Conservation (phyloP, 2,113 vertebrate species). For the Eurystomus gularis region DNA sequence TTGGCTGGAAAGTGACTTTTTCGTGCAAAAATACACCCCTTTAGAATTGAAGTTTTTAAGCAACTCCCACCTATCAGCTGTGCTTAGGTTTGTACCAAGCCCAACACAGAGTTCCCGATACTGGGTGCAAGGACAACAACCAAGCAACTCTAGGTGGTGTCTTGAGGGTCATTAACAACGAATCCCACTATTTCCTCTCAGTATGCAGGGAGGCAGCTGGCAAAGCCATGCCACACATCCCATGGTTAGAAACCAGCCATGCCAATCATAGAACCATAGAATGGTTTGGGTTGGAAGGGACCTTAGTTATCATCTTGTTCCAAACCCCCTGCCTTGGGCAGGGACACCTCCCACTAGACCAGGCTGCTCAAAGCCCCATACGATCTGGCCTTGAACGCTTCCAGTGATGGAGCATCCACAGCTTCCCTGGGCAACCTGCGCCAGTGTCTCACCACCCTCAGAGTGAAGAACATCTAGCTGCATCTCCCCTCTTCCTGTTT, state of each 20-base stretch:
- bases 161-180: not conserved
- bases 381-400: not conserved
- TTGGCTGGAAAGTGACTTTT: not conserved
- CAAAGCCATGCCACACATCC: fast-evolving
- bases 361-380: not conserved
- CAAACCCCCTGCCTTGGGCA: not conserved
- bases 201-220: not conserved
- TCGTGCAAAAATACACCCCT: not conserved
- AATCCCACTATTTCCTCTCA: not conserved
- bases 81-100: not conserved
- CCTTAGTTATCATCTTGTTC: not conserved
- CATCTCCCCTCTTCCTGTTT: not conserved
- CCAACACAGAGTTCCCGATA: fast-evolving
- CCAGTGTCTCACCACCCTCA: not conserved
- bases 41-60: not conserved
- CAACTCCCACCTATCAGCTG: not conserved
- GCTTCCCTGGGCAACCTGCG: not conserved
- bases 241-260: fast-evolving
- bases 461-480: no score
- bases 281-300: not conserved
- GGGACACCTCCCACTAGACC: not conserved
- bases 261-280: not conserved
- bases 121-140: no score
- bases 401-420: not conserved
- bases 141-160: not conserved